Evolutionary conservation across 2,888 invertebrate genomes (phyloP), one percentile per base, ranked within the genome.

Genomic region (Erannis defoliaria): DNA sequence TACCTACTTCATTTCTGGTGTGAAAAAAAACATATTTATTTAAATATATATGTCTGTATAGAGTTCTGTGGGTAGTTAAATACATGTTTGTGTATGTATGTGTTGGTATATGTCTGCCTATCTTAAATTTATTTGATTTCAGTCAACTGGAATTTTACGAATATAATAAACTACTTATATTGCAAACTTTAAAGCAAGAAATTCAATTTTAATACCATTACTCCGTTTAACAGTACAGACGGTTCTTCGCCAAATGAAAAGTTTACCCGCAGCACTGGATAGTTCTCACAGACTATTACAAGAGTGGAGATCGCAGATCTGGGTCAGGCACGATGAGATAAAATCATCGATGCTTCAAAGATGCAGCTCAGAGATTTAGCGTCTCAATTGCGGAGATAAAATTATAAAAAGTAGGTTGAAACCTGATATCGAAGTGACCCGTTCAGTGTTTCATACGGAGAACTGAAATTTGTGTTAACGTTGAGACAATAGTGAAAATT

Each of bases 291-390:
- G 65, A 62, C 68, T 63, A 65, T 64, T 56, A 65, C 61, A 57
- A 68, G 61, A 65, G 66, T 56, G 53, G 53, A 56, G 42, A 46
- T 29, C 46, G 48, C 54, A 68, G 70, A 81, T 78, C 71, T 77
- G 66, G 79, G 78, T 77, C 79, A 76, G 75, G 73, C 69, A 72
- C 60, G 50, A 46, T 19, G 71, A 76, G 81, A 81, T 81, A 81
- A 76, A 73, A 81, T 80, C 80, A 67, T 72, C 74, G 75, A 78
- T 73, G 68, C 76, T 80, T 75, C 70, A 73, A 67, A 76, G 74
- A 77, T 75, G 73, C 72, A 73, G 67, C 75, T 73, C 71, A 65
- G 66, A 66, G 72, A 73, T 75, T 59, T 66, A 67, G 66, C 67
- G 67, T 71, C 73, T 63, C 70, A 73, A 75, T 74, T 72, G 68